phyloP scores from a whole-genome alignment of 1,140 invertebrate species.

The Megalonaias nervosa region DNA sequence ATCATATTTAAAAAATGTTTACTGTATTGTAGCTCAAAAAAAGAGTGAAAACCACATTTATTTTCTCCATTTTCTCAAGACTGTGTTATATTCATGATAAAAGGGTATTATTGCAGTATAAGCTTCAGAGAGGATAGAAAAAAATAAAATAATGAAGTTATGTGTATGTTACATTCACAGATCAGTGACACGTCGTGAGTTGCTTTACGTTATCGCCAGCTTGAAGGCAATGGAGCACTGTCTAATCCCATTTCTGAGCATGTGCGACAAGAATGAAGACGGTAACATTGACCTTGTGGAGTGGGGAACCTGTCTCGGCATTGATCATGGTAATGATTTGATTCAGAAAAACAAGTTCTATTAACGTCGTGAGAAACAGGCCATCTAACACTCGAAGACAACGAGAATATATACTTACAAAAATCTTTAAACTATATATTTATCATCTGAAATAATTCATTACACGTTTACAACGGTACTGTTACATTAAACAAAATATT shows the following conservation, averaged over 20 bases:
- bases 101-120: background rate
- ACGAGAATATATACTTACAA: too few relatives aligned
- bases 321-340: constrained; percentile 44
- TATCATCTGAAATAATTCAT: too few relatives aligned
- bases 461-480: too few relatives aligned
- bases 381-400: too few relatives aligned
- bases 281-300: constrained; percentile 51
- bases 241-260: constrained; percentile 59
- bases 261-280: constrained; percentile 55
- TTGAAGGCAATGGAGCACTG: constrained; percentile 62
- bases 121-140: background rate
- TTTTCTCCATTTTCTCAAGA: background rate
- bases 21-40: background rate
- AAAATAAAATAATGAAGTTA: background rate
- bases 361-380: too few relatives aligned
- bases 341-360: too few relatives aligned
- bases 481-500: too few relatives aligned
- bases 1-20: background rate
- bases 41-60: background rate
- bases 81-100: background rate
- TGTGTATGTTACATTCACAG: constrained; percentile 35
- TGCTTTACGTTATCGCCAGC: constrained; percentile 53
- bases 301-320: constrained; percentile 54
- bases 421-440: too few relatives aligned
- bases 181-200: constrained; percentile 51